Percentiles rank a stretch among this genome's conserved stretches.
Evolutionary conservation across 2,113 vertebrate genomes (phyloP).

Genomic region (Raja brachyura): DNA sequence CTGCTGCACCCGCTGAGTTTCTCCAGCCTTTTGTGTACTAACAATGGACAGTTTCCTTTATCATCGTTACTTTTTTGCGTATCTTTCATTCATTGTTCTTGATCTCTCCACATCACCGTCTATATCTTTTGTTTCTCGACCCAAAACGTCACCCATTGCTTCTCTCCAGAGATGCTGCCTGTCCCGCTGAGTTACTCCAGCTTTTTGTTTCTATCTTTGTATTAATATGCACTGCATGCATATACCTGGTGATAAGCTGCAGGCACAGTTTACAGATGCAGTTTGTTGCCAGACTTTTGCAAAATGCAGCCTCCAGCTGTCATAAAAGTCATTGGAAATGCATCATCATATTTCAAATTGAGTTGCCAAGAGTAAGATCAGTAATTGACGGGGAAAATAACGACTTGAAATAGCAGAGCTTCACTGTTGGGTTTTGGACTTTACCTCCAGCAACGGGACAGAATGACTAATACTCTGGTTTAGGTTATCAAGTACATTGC

Average conservation of each 20-base stretch:
- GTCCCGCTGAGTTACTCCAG: no score
- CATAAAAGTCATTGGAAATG: neutral
- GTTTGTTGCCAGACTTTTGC: neutral
- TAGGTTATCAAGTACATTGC: neutral
- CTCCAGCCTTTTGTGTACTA: no score
- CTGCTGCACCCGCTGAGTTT: no score
- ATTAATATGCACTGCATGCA: neutral
- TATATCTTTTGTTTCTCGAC: no score
- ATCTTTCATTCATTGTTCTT: no score
- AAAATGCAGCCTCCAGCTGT: neutral
- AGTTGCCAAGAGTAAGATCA: neutral
- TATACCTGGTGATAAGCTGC: neutral
- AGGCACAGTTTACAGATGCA: neutral
- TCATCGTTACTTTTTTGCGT: no score
- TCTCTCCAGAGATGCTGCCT: no score
- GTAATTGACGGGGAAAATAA: neutral
- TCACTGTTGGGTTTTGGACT: neutral
- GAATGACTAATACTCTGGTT: slow-evolving; percentile 9
- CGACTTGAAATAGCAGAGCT: neutral
- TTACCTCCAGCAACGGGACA: neutral
- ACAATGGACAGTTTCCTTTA: no score
- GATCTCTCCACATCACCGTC: no score
- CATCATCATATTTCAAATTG: neutral
- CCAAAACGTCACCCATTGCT: no score
- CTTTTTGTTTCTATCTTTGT: no score